Base-by-base conservation (phyloP, 1,140 invertebrate genomes). In the Zaprionus lachaisei region DNA sequence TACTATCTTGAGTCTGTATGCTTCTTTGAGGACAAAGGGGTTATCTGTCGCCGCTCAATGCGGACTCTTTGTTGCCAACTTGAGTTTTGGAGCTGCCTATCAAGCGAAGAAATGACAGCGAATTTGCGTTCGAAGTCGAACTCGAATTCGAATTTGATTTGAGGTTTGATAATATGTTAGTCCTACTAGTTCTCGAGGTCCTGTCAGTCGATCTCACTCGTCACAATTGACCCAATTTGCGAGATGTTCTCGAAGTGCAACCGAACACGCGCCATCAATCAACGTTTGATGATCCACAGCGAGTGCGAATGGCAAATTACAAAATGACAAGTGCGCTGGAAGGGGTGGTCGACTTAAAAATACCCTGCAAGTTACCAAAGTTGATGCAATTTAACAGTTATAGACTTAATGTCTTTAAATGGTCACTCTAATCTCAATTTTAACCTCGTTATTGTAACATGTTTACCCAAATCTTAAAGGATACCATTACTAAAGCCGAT, bases 221-320 rank as follows among this genome's bases (percentile, higher is more conserved):
- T 73, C 85, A 74, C 47, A 84, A 62, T 63, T 84, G 85, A 84
- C 81, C 81, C 81, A 84, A 54, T 80, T 86, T 41, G 38, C 14
- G 34, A 62, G 41, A 76, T 58, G 51, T n/a, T 83, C 47, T 22
- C 20, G 31, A 67, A 63, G 67, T 76, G 55, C 20, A 64, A 63
- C 55, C 9, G 31, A 79, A 73, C 83, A 85, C 83, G 76, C 79
- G 79, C 83, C 80, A 85, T 83, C 83, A 86, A 87, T 87, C 83
- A 86, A 55, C 51, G 56, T 72, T 72, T 76, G 34, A 67, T 70
- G 55, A 65, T 71, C 58, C 31, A 28, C 60, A 55, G 37, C 47
- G 4, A 44, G 44, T 51, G 12, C 51, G n/a, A 24, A 17, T 51
- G 11, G 54, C 44, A 55, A 70, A 75, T 51, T 75, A 68, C 60